Conservation (phyloP, 2,113 vertebrate genomes). For the Cephalopholis sonnerati region DNA sequence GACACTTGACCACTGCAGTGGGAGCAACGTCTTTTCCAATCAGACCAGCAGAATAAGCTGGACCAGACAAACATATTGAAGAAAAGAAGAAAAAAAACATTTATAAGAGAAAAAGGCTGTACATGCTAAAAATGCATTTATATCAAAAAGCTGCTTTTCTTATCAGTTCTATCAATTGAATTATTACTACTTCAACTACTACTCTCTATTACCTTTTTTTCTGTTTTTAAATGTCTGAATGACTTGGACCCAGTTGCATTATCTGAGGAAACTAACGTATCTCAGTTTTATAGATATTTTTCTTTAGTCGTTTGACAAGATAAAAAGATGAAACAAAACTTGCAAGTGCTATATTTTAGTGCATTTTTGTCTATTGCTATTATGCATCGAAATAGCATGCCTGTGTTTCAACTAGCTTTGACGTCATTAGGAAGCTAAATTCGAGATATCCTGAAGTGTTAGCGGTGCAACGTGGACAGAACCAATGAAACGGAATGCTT, state of each 20-base stretch:
- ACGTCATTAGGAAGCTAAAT: slow-evolving; percentile 80
- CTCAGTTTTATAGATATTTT: slow-evolving; percentile 77
- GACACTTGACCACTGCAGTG: slow-evolving; percentile 83
- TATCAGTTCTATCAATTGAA: slow-evolving; percentile 85
- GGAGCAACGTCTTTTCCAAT: slow-evolving; percentile 79
- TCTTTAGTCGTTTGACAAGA: slow-evolving; percentile 71
- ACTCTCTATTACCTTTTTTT: slow-evolving; percentile 73
- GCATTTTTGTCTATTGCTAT: slow-evolving; percentile 83
- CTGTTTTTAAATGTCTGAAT: slow-evolving; percentile 76
- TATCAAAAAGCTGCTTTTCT: slow-evolving; percentile 97
- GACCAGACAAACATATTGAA: slow-evolving; percentile 78
- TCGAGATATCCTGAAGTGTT: slow-evolving; percentile 78
- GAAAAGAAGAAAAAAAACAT: slow-evolving; percentile 72
- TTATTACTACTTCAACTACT: slow-evolving; percentile 81
- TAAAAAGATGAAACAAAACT: slow-evolving; percentile 77
- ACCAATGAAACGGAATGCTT: slow-evolving; percentile 78
- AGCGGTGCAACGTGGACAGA: slow-evolving; percentile 72
- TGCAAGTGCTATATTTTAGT: slow-evolving; percentile 84
- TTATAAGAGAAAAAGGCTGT: slow-evolving; percentile 89
- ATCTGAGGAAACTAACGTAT: slow-evolving; percentile 74
- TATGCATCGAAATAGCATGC: slow-evolving; percentile 87
- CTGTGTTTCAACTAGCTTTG: slow-evolving; percentile 83
- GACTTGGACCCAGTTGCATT: slow-evolving; percentile 80
- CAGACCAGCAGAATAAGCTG: slow-evolving; percentile 84
- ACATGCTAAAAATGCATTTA: slow-evolving; percentile 93